Evolutionary conservation across 2,888 invertebrate species (phyloP).

Genomic region (Lagria hirta): DNA sequence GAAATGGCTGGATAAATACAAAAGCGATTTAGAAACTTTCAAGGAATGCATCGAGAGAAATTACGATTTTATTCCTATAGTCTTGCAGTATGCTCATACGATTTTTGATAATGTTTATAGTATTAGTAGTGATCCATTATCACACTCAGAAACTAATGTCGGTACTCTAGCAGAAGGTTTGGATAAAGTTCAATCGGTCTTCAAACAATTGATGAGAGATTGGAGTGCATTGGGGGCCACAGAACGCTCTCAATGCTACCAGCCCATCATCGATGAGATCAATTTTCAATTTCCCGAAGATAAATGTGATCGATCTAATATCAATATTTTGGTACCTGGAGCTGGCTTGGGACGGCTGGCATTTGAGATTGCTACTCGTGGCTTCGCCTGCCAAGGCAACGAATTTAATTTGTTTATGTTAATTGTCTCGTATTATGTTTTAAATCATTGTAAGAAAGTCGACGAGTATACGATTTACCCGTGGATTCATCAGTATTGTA

Average conservation of each 20-base stretch:
- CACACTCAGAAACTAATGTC: conserved; percentile 40
- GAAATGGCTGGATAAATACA: conserved; percentile 72
- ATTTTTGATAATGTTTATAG: conserved; percentile 77
- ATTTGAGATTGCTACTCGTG: conserved; percentile 87
- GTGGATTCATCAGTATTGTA: conserved; percentile 94
- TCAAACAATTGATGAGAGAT: conserved; percentile 96
- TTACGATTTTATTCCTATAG: conserved; percentile 65
- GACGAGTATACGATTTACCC: conserved; percentile 85
- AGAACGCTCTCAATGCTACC: conserved; percentile 85
- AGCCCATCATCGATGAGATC: conserved; percentile 85
- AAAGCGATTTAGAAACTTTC: conserved; percentile 71
- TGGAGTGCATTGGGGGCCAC: conserved; percentile 86
- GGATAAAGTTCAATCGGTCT: conserved; percentile 87
- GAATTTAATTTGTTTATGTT: conserved; percentile 98
- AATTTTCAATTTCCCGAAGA: conserved; percentile 69
- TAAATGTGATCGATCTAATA: conserved; percentile 58
- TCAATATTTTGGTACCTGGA: conserved; percentile 89
- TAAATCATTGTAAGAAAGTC: conserved; percentile 77
- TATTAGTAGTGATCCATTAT: conserved; percentile 39
- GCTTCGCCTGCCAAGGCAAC: conserved; percentile 94
- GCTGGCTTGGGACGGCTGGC: conserved; percentile 94
- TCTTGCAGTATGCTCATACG: conserved; percentile 76
- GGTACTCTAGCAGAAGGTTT: conserved; percentile 56
- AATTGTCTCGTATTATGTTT: conserved; percentile 91
- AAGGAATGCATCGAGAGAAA: conserved; percentile 79